Evolutionary conservation across 2,113 vertebrate genomes (phyloP), one percentile per base, ranked within the genome.

Genomic region (Spea multiplicata): DNA sequence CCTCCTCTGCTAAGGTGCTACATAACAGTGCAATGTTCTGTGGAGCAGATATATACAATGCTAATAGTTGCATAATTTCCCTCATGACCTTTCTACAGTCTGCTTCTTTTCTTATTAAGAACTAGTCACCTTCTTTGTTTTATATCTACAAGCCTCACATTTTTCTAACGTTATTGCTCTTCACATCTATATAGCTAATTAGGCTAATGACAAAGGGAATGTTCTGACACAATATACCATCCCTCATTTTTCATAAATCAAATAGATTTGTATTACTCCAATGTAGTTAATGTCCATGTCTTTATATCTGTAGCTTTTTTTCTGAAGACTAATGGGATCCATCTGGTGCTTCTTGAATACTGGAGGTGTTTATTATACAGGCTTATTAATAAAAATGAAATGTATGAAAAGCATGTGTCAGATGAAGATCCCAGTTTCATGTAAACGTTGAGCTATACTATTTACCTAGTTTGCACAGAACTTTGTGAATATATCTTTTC

Each of bases 131-230:
- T 47, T 64, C 50, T 73, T 44, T 55, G 69, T 55, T 66, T 79
- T 79, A 78, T 73, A 70, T 46, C 61, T 73, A 5, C 10, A 44
- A 17, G 49, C 61, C 46, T 79, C 76, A 48, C 73, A 71, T 78
- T 71, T 79, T 76, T 47, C 61, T 16, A 65, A 66, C 73, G 73
- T 79, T 70, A 55, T 70, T 14, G 71, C 50, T 9, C 14, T 52
- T 13, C 69, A 79, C 76, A 79, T 70, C 70, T 79, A 72, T 70
- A 73, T 65, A 73, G 69, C 61, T 79, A 72, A 79, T 79, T 79
- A 79, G 69, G 66, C 76, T 79, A 79, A 79, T 79, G 69, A 66
- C 61, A 73, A 73, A 66, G 57, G 59, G 14, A 79, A 79, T 73
- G 76, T 30, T 45, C 76, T 73, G 76, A 70, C 75, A 79, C 47